These are phyloP conservation scores for Leptopilina clavipes DNA, from an alignment of 1,140 invertebrate species.

Conservation along the genomic window DNA sequence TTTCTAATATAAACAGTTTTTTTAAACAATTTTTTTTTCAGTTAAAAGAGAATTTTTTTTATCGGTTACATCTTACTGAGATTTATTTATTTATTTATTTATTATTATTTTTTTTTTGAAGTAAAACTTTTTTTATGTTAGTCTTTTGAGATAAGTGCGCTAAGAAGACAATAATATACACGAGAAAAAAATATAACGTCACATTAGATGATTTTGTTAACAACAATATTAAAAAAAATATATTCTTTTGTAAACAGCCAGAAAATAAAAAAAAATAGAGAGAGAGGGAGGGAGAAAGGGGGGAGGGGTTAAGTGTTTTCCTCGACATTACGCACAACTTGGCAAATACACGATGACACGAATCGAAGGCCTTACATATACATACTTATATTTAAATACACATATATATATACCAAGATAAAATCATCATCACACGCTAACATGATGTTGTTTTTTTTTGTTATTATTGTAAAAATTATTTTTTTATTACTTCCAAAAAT, in stretches of 20 bases:
- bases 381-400: not conserved
- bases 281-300: no score
- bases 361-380: conserved; percentile 54
- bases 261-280: no score
- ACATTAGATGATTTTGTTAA: not conserved
- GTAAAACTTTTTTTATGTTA: no score
- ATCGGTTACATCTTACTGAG: no score
- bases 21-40: no score
- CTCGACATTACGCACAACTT: conserved; percentile 54
- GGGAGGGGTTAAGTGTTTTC: conserved; percentile 20
- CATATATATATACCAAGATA: not conserved
- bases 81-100: no score
- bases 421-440: not conserved
- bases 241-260: conserved; percentile 1
- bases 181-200: not conserved
- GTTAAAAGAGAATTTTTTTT: no score
- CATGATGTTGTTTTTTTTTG: conserved; percentile 39
- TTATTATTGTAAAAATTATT: conserved; percentile 11
- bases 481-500: no score
- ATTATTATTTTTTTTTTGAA: no score
- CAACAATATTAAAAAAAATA: not conserved
- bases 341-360: conserved; percentile 58
- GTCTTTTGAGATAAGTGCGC: no score
- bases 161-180: not conserved
- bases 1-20: no score